These are phyloP conservation scores for Cossypha polioptera DNA, from an alignment of 2,797 vertebrate species.

Conservation along the genomic window DNA sequence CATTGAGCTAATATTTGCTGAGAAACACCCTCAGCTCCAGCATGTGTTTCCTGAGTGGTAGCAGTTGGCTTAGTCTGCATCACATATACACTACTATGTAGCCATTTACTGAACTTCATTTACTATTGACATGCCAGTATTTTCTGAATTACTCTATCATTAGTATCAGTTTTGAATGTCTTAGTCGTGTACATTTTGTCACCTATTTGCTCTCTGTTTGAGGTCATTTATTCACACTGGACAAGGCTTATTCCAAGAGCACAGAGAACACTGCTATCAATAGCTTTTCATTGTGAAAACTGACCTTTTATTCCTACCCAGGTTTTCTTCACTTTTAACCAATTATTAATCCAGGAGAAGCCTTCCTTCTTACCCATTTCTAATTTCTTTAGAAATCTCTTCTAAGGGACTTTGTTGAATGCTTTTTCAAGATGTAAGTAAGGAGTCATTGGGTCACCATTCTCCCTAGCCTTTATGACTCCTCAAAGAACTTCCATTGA, in stretches of 20 bases:
- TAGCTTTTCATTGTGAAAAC: not conserved
- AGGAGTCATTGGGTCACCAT: not conserved
- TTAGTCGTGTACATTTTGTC: not conserved
- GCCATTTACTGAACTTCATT: not conserved
- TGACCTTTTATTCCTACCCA: not conserved
- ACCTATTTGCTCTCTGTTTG: not conserved
- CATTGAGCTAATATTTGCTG: not conserved
- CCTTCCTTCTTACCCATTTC: not conserved
- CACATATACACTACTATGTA: rapidly evolving
- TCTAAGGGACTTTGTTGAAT: not conserved
- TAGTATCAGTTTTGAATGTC: not conserved
- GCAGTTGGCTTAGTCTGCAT: not conserved
- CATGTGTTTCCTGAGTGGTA: not conserved
- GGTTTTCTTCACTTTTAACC: not conserved
- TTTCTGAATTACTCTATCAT: not conserved
- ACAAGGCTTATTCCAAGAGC: not conserved
- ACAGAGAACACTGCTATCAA: not conserved
- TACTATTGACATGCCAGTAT: not conserved
- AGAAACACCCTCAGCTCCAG: not conserved
- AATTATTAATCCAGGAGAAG: not conserved
- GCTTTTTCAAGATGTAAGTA: not conserved
- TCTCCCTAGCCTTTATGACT: not conserved
- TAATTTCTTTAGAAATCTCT: conserved; percentile 25
- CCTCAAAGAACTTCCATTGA: not conserved
- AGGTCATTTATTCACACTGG: not conserved